Conservation (phyloP, 1,140 invertebrate species). For the Cylas formicarius region DNA sequence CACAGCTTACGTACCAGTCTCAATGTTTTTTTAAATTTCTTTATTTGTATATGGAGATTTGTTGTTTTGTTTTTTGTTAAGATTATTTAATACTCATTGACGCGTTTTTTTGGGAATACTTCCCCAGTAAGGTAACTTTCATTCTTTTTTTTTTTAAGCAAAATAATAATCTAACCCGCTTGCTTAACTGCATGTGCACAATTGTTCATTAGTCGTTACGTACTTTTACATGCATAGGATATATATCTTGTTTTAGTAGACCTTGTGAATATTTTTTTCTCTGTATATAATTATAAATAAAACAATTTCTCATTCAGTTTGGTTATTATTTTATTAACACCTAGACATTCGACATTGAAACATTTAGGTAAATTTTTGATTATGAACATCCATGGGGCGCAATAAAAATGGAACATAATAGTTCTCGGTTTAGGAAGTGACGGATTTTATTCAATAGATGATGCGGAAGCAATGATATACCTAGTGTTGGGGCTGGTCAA, state of each 20-base stretch:
- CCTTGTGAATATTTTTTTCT: constrained; percentile 30
- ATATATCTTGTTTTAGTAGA: constrained; percentile 24
- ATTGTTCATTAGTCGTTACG: constrained; percentile 27
- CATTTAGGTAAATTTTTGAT: no score
- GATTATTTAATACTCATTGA: constrained; percentile 16
- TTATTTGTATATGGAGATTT: constrained; percentile 20
- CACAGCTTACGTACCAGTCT: constrained; percentile 15
- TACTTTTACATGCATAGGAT: constrained; percentile 21
- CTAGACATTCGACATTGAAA: no score
- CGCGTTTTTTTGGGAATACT: constrained; percentile 16
- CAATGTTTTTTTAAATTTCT: constrained; percentile 3
- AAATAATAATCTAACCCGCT: constrained; percentile 19
- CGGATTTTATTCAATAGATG: no score
- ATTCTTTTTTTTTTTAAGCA: constrained; percentile 5
- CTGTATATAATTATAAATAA: constrained; percentile 28
- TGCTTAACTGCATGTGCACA: constrained; percentile 28
- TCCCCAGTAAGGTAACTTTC: constrained; percentile 10
- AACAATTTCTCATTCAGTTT: constrained; percentile 13
- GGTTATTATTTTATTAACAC: no score
- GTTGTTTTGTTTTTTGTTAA: constrained; percentile 22
- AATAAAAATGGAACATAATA: no score
- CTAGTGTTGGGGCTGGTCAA: no score
- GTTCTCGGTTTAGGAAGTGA: no score
- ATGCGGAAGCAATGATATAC: no score
- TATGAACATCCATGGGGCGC: no score